phyloP scores from a whole-genome alignment of 1,140 invertebrate species.

The Calosoma granatense region DNA sequence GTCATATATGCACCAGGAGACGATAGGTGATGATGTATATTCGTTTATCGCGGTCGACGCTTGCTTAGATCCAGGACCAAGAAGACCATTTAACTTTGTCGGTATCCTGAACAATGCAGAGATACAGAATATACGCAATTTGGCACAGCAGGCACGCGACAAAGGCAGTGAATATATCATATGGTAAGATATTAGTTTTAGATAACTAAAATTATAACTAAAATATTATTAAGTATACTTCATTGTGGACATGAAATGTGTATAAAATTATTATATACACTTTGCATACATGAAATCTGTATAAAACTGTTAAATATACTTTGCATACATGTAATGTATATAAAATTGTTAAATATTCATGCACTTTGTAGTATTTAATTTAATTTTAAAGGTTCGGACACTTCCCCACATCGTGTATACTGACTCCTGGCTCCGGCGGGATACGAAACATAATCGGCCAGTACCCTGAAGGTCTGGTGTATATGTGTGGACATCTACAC shows the following conservation, averaged over 20 bases:
- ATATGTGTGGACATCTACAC: constrained; percentile 91
- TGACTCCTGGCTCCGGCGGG: constrained; percentile 42
- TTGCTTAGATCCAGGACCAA: constrained; percentile 75
- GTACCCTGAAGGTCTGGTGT: constrained; percentile 49
- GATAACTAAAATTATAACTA: neutral
- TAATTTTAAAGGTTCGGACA: constrained; percentile 63
- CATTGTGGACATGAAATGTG: too few relatives aligned
- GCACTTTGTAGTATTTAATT: neutral
- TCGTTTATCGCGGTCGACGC: constrained; percentile 83
- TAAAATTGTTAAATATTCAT: too few relatives aligned
- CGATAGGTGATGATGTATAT: constrained; percentile 46
- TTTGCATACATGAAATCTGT: too few relatives aligned
- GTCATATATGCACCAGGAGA: constrained; percentile 66
- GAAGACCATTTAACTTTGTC: constrained; percentile 87
- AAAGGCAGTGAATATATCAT: constrained; percentile 51
- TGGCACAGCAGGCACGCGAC: constrained; percentile 38
- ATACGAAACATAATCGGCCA: constrained; percentile 29
- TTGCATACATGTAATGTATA: too few relatives aligned
- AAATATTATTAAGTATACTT: too few relatives aligned
- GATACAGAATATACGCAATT: constrained; percentile 40
- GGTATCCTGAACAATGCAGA: constrained; percentile 58
- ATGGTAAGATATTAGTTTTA: constrained; percentile 35
- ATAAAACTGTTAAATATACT: too few relatives aligned
- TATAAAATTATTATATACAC: too few relatives aligned
- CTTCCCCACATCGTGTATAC: constrained; percentile 84